phyloP scores from a whole-genome alignment of 30 jellyfish, hydroid and myxozoan species.

The Hydractinia echinata region DNA sequence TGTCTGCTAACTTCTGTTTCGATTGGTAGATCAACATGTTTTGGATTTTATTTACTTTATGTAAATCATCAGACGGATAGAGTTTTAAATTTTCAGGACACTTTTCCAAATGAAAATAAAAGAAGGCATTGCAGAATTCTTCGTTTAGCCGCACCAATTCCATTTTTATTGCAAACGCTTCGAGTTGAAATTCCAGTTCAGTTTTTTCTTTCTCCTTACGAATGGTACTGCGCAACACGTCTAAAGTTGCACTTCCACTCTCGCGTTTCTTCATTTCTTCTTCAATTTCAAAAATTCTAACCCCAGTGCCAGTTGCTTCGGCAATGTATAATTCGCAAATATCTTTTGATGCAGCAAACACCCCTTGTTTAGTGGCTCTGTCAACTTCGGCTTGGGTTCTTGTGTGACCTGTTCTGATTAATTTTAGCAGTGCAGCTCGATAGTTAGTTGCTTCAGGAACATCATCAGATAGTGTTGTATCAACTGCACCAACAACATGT shows the following conservation, averaged over 20 bases:
- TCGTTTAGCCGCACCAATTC: constrained; percentile 27
- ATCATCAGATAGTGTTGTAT: constrained; percentile 23
- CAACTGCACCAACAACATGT: constrained; percentile 17
- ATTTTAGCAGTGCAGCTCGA: constrained; percentile 5
- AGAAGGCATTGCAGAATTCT: constrained; percentile 35
- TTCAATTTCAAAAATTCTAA: neutral
- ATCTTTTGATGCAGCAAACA: constrained; percentile 17
- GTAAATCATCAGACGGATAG: constrained; percentile 23
- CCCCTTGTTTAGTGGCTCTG: neutral
- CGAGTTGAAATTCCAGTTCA: constrained; percentile 15
- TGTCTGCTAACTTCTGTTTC: constrained; percentile 7
- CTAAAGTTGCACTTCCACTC: neutral
- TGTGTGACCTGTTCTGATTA: constrained; percentile 8
- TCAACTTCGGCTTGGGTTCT: constrained; percentile 32
- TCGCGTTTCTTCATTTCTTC: neutral
- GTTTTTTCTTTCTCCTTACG: neutral
- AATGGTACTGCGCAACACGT: neutral
- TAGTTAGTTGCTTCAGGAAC: constrained; percentile 28
- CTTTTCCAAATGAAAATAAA: constrained; percentile 30
- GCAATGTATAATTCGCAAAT: constrained; percentile 16
- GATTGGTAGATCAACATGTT: constrained; percentile 26
- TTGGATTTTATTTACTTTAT: constrained; percentile 18
- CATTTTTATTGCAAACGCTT: constrained; percentile 2
- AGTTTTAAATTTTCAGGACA: constrained; percentile 19
- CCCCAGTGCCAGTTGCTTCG: constrained; percentile 14